Conservation (phyloP, 1,140 invertebrate species). For the Nasonia longicornis region DNA sequence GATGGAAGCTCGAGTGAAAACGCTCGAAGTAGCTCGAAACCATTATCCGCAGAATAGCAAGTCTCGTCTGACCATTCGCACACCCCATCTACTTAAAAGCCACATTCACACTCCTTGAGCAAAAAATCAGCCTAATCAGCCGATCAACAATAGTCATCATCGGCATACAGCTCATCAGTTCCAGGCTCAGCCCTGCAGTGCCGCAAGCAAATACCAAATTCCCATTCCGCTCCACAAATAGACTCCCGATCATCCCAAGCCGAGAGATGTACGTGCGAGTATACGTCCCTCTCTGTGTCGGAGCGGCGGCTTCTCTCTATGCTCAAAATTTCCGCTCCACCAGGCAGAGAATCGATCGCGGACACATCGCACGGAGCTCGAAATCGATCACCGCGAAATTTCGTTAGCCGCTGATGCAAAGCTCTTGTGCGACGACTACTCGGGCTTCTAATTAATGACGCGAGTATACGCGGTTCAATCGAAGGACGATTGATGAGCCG, state of each 20-base stretch:
- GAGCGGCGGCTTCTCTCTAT: background rate
- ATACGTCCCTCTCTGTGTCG: background rate
- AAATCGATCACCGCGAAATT: slow-evolving; percentile 12
- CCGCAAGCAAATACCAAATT: background rate
- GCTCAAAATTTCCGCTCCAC: background rate
- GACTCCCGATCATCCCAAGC: background rate
- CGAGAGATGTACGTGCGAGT: background rate
- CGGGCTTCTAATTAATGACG: slow-evolving; percentile 6
- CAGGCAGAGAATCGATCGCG: background rate
- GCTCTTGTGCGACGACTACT: background rate
- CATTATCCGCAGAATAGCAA: too few relatives aligned
- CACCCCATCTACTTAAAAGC: too few relatives aligned
- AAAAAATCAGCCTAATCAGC: too few relatives aligned
- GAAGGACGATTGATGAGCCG: slow-evolving; percentile 26
- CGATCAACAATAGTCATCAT: too few relatives aligned
- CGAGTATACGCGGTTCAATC: background rate
- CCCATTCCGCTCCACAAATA: background rate
- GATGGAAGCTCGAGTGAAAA: too few relatives aligned
- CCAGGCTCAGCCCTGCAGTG: background rate
- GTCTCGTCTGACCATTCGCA: too few relatives aligned
- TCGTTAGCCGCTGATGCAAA: background rate
- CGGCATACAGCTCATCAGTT: too few relatives aligned
- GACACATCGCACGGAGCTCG: background rate
- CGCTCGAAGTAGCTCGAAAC: too few relatives aligned
- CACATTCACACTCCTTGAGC: too few relatives aligned